Base-by-base conservation (phyloP, 2,888 invertebrate genomes). In the Standfussiana lucernea region DNA sequence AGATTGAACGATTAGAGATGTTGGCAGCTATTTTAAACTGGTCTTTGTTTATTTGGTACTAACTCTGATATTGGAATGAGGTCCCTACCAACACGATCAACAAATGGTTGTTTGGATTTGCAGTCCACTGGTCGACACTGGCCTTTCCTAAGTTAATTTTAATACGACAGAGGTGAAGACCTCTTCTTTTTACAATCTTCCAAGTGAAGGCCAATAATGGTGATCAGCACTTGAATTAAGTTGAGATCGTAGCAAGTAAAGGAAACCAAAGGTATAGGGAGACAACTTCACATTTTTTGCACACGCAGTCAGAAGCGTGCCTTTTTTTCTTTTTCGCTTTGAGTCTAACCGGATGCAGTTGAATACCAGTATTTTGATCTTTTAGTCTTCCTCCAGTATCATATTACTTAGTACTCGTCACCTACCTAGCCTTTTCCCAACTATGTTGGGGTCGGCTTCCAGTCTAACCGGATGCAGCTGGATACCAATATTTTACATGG, bases 1-100 rank as follows among this genome's bases (percentile, higher is more conserved):
- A 81, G 77, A 84, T 80, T 82, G 70, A 77, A 68, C 66, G 75
- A 78, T 88, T 82, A 87, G 69, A 72, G 13, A 15, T 35, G 82
- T 45, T 24, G 37, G 62, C 28, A 13, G 56, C 32, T 70, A 65
- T 56, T 53, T 82, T 67, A 24, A 53, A 35, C 15, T 28, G 68
- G 40, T 47, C 13, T 66, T 47, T 61, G n/a, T 67, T 53, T 74
- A 53, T 37, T 71, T 42, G 10, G 15, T 77, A 42, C 24, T 5
- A n/a, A 4, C 32, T 35, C 59, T 2, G 32, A n/a, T 47, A 7
- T 53, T n/a, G 15, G 21, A 40, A 45, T 64, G 18, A 24, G 24
- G 10, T 21, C 8, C 35, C 32, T 21, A 11, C 35, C 32, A 11
- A 11, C 21, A 32, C 7, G 3, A 32, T 59, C 8, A 56, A 18